A percentile compares a stretch with the other conserved stretches of the same genome.
These are phyloP conservation scores for Psittacula cyanocephala DNA, from an alignment of 2,113 vertebrate species.

Conservation along the genomic window DNA sequence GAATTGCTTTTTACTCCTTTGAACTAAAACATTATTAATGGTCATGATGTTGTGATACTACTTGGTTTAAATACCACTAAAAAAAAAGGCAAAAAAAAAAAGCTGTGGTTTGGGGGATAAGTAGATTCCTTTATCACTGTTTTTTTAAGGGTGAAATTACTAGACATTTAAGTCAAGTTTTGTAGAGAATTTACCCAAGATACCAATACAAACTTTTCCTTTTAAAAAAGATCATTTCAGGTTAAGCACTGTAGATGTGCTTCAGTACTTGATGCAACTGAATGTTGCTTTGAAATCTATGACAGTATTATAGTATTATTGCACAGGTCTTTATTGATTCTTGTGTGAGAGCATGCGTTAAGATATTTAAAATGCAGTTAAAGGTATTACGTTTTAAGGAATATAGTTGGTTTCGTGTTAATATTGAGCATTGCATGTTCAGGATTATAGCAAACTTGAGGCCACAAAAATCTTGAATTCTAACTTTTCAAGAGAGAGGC, in stretches of 20 bases:
- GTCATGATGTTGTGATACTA: neutral
- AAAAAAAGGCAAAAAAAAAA: neutral
- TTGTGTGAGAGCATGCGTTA: neutral
- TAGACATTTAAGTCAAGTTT: neutral
- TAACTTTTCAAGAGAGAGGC: neutral
- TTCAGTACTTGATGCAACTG: neutral
- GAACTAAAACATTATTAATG: neutral
- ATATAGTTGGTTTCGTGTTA: neutral
- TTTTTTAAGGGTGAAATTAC: neutral
- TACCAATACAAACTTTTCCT: neutral
- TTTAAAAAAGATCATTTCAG: neutral
- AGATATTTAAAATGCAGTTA: neutral
- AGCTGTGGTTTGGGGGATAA: neutral
- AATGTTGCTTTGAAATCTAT: neutral
- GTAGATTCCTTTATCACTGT: fast-evolving
- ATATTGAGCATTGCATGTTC: neutral
- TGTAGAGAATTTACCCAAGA: neutral
- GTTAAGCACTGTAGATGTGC: neutral
- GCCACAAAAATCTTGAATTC: neutral
- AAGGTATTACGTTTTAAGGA: neutral
- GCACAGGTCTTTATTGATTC: neutral
- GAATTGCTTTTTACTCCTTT: neutral
- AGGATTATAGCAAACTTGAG: neutral
- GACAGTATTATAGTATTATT: neutral
- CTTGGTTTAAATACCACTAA: neutral